A percentile compares a stretch with the other conserved stretches of the same genome.
These are phyloP conservation scores for Leptobrachium ailaonicum DNA, from an alignment of 2,113 vertebrate genomes.

Conservation along the genomic window DNA sequence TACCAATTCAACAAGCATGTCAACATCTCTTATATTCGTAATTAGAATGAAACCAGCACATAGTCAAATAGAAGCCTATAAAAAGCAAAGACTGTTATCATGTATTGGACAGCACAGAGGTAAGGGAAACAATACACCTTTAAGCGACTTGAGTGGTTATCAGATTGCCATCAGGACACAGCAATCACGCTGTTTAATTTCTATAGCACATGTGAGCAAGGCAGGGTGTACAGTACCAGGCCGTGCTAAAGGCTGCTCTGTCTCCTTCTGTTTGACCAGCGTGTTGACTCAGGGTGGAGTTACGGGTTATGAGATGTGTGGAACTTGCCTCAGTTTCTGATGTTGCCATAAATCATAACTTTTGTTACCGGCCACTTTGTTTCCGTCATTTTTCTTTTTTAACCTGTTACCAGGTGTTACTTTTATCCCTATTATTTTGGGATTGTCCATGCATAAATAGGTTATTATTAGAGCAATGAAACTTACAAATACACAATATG, in stretches of 20 bases:
- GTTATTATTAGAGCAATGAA: background rate
- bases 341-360: slow-evolving; percentile 62
- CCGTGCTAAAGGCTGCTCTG: slow-evolving; percentile 67
- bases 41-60: slow-evolving; percentile 64
- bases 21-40: slow-evolving; percentile 64
- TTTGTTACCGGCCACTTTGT: slow-evolving; percentile 56
- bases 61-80: slow-evolving; percentile 66
- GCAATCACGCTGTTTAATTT: slow-evolving; percentile 61
- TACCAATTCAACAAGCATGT: slow-evolving; percentile 60
- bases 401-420: background rate
- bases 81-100: slow-evolving; percentile 64
- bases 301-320: slow-evolving; percentile 61
- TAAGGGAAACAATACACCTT: slow-evolving; percentile 65
- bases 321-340: slow-evolving; percentile 61
- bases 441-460: slow-evolving; percentile 34
- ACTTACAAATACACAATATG: background rate
- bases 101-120: slow-evolving; percentile 50
- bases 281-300: slow-evolving; percentile 88
- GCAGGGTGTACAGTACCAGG: slow-evolving; percentile 79
- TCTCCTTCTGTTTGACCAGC: slow-evolving; percentile 75
- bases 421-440: background rate
- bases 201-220: slow-evolving; percentile 56
- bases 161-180: slow-evolving; percentile 65
- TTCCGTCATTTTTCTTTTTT: background rate
- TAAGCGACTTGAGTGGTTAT: slow-evolving; percentile 59